Conservation (phyloP, 2,888 invertebrate species). For the Boloria euphrosyne region DNA sequence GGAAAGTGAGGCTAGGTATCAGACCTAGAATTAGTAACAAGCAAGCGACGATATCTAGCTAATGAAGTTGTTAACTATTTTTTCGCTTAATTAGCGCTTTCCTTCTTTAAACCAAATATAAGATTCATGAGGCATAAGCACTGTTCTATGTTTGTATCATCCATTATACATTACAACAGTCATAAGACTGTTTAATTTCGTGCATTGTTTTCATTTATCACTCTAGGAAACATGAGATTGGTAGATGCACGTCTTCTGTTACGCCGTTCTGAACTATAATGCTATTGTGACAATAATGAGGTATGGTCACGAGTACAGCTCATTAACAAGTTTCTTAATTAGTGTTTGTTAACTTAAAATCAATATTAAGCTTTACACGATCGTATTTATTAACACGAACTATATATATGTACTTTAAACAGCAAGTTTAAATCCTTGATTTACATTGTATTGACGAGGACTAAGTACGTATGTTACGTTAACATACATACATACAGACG, state of each 20-base stretch:
- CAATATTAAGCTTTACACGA: constrained; percentile 16
- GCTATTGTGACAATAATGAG: constrained; percentile 33
- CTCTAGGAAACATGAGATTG: constrained; percentile 23
- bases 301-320: constrained; percentile 33
- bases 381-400: not conserved
- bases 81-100: no score
- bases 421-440: no score
- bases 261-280: constrained; percentile 19
- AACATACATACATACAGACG: no score
- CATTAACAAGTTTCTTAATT: constrained; percentile 32
- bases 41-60: no score
- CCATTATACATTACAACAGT: constrained; percentile 16
- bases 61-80: no score
- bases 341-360: constrained; percentile 24
- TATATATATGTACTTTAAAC: not conserved
- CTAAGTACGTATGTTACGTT: no score
- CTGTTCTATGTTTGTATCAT: constrained; percentile 2
- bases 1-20: no score
- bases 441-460: no score
- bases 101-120: not conserved
- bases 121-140: not conserved
- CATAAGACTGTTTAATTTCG: constrained; percentile 34
- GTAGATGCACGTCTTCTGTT: constrained; percentile 37
- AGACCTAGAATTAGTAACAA: no score
- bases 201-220: constrained; percentile 32